Evolutionary conservation across 2,113 vertebrate genomes (phyloP).

Genomic region (Promerops cafer): DNA sequence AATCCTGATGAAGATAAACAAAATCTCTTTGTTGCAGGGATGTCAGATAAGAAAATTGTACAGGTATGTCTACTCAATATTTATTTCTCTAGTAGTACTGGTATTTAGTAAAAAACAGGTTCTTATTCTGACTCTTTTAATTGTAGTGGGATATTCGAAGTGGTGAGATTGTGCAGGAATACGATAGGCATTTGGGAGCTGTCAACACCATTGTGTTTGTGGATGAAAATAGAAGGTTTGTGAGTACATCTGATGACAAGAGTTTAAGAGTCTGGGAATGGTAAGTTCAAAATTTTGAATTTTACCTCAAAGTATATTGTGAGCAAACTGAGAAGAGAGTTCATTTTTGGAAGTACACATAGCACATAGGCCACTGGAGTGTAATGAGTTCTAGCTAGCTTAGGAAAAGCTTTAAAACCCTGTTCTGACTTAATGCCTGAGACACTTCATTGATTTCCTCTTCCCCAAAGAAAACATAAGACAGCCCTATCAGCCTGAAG

Average conservation of each 20-base stretch:
- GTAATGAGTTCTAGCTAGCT: background rate
- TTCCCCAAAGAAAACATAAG: background rate
- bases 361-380: background rate
- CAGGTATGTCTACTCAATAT: slow-evolving; percentile 76
- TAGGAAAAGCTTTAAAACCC: background rate
- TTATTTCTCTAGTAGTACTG: background rate
- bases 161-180: slow-evolving; percentile 95
- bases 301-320: background rate
- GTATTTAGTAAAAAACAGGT: background rate
- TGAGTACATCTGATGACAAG: slow-evolving; percentile 98
- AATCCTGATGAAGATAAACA: slow-evolving; percentile 99
- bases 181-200: slow-evolving; percentile 94
- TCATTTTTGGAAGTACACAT: background rate
- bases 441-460: background rate
- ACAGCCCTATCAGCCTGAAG: background rate
- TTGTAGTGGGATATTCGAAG: slow-evolving; percentile 92
- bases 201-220: slow-evolving; percentile 99
- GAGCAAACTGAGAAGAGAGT: background rate
- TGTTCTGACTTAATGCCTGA: background rate
- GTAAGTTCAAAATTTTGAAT: slow-evolving; percentile 73
- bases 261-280: slow-evolving; percentile 98
- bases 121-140: background rate
- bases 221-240: slow-evolving; percentile 96
- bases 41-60: slow-evolving; percentile 99
- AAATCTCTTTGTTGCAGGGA: slow-evolving; percentile 94